Percentiles rank a stretch among this genome's conserved stretches.
These are phyloP conservation scores for Colletes collaris DNA, from an alignment of 2,888 invertebrate species.

Conservation along the genomic window DNA sequence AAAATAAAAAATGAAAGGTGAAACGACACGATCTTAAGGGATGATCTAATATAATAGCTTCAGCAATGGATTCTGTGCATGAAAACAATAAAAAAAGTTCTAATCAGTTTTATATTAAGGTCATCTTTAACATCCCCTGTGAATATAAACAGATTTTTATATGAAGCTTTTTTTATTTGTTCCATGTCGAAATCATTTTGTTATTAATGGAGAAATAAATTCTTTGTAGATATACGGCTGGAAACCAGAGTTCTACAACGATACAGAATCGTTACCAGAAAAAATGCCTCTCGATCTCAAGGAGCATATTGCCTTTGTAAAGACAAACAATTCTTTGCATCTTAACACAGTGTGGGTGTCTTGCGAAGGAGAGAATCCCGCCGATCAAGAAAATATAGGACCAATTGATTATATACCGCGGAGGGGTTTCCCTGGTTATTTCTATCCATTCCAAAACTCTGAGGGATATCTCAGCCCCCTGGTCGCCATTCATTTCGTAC, in stretches of 20 bases:
- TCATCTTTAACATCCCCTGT: no score
- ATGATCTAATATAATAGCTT: no score
- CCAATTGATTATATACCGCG: conserved; percentile 91
- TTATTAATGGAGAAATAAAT: background rate
- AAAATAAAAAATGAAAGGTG: no score
- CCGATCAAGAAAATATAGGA: conserved; percentile 96
- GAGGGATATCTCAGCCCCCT: conserved; percentile 95
- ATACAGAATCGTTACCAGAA: conserved; percentile 87
- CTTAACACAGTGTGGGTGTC: conserved; percentile 95
- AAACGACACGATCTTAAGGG: no score
- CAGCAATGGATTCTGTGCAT: no score
- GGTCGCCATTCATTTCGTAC: conserved; percentile 92
- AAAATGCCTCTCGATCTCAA: conserved; percentile 90
- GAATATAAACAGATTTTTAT: background rate
- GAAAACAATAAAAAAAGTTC: no score
- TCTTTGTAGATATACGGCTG: conserved; percentile 90
- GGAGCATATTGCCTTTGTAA: conserved; percentile 86
- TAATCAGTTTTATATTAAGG: no score
- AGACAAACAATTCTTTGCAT: conserved; percentile 84
- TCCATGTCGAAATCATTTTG: background rate
- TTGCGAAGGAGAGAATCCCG: conserved; percentile 96
- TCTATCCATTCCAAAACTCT: conserved; percentile 94
- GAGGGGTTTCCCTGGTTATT: conserved; percentile 94
- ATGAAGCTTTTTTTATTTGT: background rate
- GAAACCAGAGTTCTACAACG: conserved; percentile 92